Conservation (phyloP, 2,113 vertebrate genomes). For the Cyphomyrus plagiostoma region DNA sequence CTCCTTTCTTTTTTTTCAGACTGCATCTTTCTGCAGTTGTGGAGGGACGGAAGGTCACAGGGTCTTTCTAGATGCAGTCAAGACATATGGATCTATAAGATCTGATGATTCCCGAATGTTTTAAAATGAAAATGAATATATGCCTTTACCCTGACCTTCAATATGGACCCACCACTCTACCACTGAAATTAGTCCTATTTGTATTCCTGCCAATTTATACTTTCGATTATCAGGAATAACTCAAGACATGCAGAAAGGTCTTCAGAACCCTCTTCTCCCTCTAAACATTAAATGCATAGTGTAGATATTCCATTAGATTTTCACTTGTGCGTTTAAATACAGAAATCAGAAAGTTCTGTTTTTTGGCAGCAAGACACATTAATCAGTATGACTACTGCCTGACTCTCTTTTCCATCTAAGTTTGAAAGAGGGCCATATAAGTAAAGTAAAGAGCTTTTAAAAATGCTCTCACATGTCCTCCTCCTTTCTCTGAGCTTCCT, state of each 20-base stretch:
- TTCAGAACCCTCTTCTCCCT: background rate
- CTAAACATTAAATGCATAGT: background rate
- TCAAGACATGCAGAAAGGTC: background rate
- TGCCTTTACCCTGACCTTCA: background rate
- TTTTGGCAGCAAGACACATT: background rate
- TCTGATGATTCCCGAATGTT: background rate
- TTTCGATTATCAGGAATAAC: background rate
- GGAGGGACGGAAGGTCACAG: background rate
- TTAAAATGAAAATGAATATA: background rate
- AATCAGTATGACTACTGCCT: background rate
- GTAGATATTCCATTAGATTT: background rate
- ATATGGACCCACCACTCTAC: background rate
- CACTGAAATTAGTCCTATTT: background rate
- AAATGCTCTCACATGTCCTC: background rate
- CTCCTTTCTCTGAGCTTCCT: background rate
- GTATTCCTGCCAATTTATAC: background rate
- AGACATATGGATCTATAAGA: background rate
- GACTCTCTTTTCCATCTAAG: background rate
- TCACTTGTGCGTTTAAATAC: background rate
- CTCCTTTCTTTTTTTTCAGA: background rate
- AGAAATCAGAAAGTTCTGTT: background rate
- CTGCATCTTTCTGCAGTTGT: background rate
- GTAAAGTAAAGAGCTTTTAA: slow-evolving; percentile 15
- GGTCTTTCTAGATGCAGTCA: background rate
- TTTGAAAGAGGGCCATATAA: slow-evolving; percentile 1